A percentile compares a stretch with the other conserved stretches of the same genome.
Evolutionary conservation across 2,888 invertebrate genomes (phyloP).

Genomic region (Leuctra nigra): DNA sequence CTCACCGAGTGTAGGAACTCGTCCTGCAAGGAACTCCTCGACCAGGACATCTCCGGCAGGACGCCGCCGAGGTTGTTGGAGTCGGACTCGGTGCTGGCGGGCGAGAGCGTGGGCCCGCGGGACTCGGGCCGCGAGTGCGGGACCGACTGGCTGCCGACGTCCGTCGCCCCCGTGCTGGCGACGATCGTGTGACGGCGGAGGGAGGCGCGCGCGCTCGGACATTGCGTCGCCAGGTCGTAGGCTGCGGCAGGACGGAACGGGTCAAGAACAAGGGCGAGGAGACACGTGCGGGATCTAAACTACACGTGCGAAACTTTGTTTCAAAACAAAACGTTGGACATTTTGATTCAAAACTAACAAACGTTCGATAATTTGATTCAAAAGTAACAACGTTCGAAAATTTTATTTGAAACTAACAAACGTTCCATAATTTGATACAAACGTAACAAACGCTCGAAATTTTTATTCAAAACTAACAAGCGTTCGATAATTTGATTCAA

Average conservation of each 20-base stretch:
- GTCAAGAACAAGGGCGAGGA: slow-evolving; percentile 24
- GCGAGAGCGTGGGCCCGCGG: slow-evolving; percentile 29
- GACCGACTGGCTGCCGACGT: slow-evolving; percentile 45
- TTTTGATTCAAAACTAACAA: too few relatives aligned
- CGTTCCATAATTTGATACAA: too few relatives aligned
- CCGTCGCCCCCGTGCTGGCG: slow-evolving; percentile 45
- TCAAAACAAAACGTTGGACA: too few relatives aligned
- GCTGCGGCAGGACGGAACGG: slow-evolving; percentile 42
- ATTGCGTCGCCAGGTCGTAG: slow-evolving; percentile 77
- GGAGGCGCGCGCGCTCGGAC: slow-evolving; percentile 59
- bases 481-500: too few relatives aligned
- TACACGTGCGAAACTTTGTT: too few relatives aligned
- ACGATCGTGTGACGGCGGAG: slow-evolving; percentile 62
- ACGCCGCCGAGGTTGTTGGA: slow-evolving; percentile 44
- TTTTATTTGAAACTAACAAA: too few relatives aligned
- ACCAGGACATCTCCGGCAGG: slow-evolving; percentile 52
- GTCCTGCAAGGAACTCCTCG: slow-evolving; percentile 59
- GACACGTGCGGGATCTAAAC: too few relatives aligned
- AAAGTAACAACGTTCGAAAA: too few relatives aligned
- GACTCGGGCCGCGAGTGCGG: slow-evolving; percentile 60
- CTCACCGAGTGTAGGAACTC: slow-evolving; percentile 60
- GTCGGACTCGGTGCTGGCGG: slow-evolving; percentile 26
- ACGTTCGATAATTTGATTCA: too few relatives aligned
- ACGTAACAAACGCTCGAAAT: too few relatives aligned
- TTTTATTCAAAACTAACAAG: too few relatives aligned